Evolutionary conservation across 2,888 invertebrate genomes (phyloP).

Genomic region (Drosophila algonquin): DNA sequence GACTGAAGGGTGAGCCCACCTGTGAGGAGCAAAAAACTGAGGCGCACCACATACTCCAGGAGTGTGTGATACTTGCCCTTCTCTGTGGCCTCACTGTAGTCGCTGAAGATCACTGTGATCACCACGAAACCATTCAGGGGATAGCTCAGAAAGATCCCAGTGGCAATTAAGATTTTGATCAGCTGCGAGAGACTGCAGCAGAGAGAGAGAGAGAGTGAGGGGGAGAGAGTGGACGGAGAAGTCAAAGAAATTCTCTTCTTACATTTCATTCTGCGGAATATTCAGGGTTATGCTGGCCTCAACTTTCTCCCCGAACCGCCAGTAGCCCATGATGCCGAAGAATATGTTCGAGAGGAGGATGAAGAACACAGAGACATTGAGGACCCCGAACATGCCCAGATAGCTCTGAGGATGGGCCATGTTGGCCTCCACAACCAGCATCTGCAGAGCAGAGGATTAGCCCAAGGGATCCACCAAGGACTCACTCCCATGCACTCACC

Average conservation of each 20-base stretch:
- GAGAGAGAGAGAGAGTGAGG: conserved; percentile 43
- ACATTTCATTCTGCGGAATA: conserved; percentile 89
- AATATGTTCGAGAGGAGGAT: conserved; percentile 91
- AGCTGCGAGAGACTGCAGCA: conserved; percentile 88
- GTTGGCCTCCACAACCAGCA: conserved; percentile 97
- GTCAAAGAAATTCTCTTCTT: conserved; percentile 84
- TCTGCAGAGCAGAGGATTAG: conserved; percentile 85
- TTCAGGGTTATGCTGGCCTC: conserved; percentile 94
- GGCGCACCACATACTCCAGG: conserved; percentile 44
- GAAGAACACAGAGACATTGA: conserved; percentile 93
- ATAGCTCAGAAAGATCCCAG: conserved; percentile 95
- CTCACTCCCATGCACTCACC: conserved; percentile 86
- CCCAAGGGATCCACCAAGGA: no score
- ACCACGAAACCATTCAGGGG: conserved; percentile 98
- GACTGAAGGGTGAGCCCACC: conserved; percentile 28
- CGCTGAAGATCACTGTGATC: conserved; percentile 93
- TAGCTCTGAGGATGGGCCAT: conserved; percentile 95
- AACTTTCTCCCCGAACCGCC: conserved; percentile 90
- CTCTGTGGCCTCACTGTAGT: conserved; percentile 22
- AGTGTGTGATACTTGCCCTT: neutral
- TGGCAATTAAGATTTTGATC: conserved; percentile 91
- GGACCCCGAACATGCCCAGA: conserved; percentile 93
- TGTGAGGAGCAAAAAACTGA: conserved; percentile 49
- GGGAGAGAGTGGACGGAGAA: no score
- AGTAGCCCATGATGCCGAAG: conserved; percentile 95